Evolutionary conservation across 2,888 invertebrate genomes (phyloP).

Genomic region (Hypercompe scribonia): DNA sequence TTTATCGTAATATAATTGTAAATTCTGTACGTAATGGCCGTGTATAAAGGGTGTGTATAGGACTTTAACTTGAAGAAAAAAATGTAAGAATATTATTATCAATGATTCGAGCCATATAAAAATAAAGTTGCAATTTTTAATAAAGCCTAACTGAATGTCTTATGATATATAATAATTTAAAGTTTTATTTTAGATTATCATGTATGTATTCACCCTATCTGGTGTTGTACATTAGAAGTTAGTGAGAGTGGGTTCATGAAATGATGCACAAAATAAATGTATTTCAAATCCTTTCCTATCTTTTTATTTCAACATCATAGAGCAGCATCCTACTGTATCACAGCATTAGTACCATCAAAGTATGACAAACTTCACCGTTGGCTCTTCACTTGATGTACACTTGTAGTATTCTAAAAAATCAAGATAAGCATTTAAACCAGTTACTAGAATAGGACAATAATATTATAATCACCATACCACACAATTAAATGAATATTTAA

Average conservation of each 20-base stretch:
- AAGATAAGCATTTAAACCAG: no score
- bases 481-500: no score
- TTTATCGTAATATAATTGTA: slow-evolving; percentile 50
- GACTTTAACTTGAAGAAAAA: slow-evolving; percentile 42
- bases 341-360: not conserved
- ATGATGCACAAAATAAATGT: slow-evolving; percentile 85
- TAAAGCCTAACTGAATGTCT: slow-evolving; percentile 84
- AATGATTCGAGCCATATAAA: slow-evolving; percentile 80
- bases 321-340: not conserved
- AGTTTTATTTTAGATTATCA: slow-evolving; percentile 68
- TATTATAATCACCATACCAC: no score
- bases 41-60: slow-evolving; percentile 63
- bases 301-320: slow-evolving; percentile 25
- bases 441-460: no score
- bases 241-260: slow-evolving; percentile 75
- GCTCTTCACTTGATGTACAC: not conserved
- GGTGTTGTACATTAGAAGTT: slow-evolving; percentile 79
- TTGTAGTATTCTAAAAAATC: no score
- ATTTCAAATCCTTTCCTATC: slow-evolving; percentile 66
- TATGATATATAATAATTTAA: slow-evolving; percentile 75
- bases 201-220: slow-evolving; percentile 71
- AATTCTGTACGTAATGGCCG: slow-evolving; percentile 50
- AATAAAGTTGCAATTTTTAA: slow-evolving; percentile 62
- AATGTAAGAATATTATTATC: slow-evolving; percentile 58
- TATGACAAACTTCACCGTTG: not conserved